These are phyloP conservation scores for Cremastinae sp. DNA, from an alignment of 2,888 invertebrate species.

Conservation along the genomic window DNA sequence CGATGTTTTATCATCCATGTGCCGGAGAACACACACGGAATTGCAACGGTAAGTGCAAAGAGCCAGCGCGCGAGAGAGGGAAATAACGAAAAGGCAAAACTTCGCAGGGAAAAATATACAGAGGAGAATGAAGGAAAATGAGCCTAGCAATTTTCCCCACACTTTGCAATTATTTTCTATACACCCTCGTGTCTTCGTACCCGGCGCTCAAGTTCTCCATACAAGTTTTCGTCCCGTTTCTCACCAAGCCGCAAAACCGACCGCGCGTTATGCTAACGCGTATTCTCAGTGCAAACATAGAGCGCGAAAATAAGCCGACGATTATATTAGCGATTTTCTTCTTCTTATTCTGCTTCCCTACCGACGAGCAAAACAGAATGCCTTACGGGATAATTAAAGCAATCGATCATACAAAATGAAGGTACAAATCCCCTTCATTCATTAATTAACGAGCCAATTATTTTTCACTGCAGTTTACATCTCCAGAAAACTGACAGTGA, in stretches of 20 bases:
- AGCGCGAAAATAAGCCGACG: slow-evolving; percentile 22
- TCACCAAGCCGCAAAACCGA: slow-evolving; percentile 53
- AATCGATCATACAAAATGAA: slow-evolving; percentile 1
- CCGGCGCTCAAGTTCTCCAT: slow-evolving; percentile 9
- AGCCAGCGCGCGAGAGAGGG: slow-evolving; percentile 5
- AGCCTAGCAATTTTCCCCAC: slow-evolving; percentile 46
- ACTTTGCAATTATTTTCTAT: slow-evolving; percentile 29
- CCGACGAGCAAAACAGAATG: neutral
- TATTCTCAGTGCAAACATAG: slow-evolving; percentile 54
- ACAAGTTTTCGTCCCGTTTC: slow-evolving; percentile 46
- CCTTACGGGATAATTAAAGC: slow-evolving; percentile 1
- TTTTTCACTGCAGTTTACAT: too few relatives aligned
- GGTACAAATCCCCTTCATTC: too few relatives aligned
- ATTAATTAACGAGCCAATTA: too few relatives aligned
- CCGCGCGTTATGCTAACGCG: slow-evolving; percentile 48
- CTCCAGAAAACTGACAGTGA: neutral
- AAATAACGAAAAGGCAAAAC: slow-evolving; percentile 13
- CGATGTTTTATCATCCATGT: slow-evolving; percentile 21
- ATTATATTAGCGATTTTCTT: slow-evolving; percentile 52
- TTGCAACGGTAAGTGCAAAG: neutral
- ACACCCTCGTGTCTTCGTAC: slow-evolving; percentile 18
- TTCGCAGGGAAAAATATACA: slow-evolving; percentile 2
- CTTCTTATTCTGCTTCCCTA: neutral
- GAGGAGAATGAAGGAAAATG: slow-evolving; percentile 40
- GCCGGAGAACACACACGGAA: slow-evolving; percentile 8